Percentiles rank a stretch among this genome's conserved stretches.
These are phyloP conservation scores for Apocrypta bakeri DNA, from an alignment of 1,140 invertebrate genomes.

Conservation along the genomic window DNA sequence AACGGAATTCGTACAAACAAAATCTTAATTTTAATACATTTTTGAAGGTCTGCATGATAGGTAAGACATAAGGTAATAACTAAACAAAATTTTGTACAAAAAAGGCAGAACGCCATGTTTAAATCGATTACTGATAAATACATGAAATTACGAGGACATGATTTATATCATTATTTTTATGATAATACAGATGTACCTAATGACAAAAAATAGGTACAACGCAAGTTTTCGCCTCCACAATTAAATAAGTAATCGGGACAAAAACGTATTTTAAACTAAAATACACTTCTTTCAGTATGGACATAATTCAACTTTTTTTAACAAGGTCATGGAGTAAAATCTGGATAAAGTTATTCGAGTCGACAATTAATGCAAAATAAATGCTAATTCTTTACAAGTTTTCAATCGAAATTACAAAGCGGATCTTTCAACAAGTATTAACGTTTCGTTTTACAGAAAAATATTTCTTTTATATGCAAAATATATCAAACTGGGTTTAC, in stretches of 20 bases:
- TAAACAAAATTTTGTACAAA: constrained; percentile 21
- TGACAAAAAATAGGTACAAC: constrained; percentile 39
- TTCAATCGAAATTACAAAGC: constrained; percentile 23
- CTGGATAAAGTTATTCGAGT: constrained; percentile 14
- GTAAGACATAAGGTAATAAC: constrained; percentile 13
- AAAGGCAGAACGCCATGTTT: background rate
- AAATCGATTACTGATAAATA: constrained; percentile 2
- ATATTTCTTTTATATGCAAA: constrained; percentile 22
- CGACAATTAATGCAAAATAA: constrained; percentile 21
- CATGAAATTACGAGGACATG: constrained; percentile 15
- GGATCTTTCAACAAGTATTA: constrained; percentile 5
- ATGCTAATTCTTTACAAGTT: constrained; percentile 8
- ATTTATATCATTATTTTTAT: constrained; percentile 21
- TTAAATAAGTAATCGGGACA: background rate
- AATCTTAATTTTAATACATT: background rate
- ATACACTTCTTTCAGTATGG: constrained; percentile 21
- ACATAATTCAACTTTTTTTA: constrained; percentile 24
- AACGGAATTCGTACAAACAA: background rate
- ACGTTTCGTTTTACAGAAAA: constrained; percentile 18
- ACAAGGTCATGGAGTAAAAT: constrained; percentile 44
- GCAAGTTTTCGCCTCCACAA: background rate
- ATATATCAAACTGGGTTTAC: background rate
- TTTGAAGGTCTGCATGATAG: background rate
- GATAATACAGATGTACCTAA: constrained; percentile 35
- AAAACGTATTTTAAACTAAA: constrained; percentile 37